A percentile compares a stretch with the other conserved stretches of the same genome.
These are phyloP conservation scores for Daubentonia madagascariensis DNA, from an alignment of 2,113 vertebrate species.

Conservation along the genomic window DNA sequence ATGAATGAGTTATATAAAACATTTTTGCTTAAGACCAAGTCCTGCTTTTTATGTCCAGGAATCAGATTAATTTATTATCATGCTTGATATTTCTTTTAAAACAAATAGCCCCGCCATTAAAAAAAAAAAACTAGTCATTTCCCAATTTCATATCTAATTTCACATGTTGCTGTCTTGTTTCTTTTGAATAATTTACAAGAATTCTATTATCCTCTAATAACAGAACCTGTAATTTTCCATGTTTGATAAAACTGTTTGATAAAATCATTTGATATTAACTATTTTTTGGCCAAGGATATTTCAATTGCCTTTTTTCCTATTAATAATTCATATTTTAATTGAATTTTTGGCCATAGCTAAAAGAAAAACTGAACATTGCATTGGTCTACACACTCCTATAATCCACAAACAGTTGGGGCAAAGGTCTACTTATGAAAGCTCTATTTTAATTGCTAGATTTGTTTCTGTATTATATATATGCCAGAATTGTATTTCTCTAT, in stretches of 20 bases:
- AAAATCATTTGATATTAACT: constrained; percentile 57
- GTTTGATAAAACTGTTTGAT: constrained; percentile 65
- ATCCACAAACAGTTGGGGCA: not conserved
- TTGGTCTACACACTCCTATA: not conserved
- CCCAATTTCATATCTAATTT: constrained; percentile 36
- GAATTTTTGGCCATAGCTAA: constrained; percentile 35
- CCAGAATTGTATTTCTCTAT: not conserved
- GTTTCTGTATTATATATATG: not conserved
- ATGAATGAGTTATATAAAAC: not conserved
- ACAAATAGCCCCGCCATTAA: constrained; percentile 2
- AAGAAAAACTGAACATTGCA: not conserved
- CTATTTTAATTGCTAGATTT: not conserved
- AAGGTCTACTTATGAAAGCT: not conserved
- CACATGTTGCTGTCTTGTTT: constrained; percentile 28
- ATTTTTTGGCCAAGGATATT: constrained; percentile 35
- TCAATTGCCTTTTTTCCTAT: constrained; percentile 38
- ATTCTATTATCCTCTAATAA: constrained; percentile 55
- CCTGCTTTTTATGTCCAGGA: not conserved
- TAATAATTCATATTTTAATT: constrained; percentile 63
- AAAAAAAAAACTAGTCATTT: not conserved
- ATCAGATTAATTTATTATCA: constrained; percentile 13
- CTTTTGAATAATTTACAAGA: constrained; percentile 61
- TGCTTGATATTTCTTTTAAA: constrained; percentile 41
- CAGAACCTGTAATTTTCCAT: constrained; percentile 33
- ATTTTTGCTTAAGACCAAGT: constrained; percentile 38